Evolutionary conservation across 2,113 vertebrate genomes (phyloP).

Genomic region (Crypturellus undulatus): DNA sequence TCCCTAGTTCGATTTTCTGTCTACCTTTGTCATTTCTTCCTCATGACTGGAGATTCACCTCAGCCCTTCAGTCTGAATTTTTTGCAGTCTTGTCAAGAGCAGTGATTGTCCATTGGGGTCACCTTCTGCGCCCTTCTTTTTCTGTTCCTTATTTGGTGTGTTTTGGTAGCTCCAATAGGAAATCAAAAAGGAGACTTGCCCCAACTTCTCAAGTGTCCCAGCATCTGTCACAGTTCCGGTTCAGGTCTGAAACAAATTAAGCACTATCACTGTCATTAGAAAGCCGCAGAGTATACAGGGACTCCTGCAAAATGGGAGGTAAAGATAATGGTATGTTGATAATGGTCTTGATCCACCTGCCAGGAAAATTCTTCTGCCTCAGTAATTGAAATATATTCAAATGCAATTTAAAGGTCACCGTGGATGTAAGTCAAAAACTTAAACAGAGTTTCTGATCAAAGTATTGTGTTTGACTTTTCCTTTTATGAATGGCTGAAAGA

Average conservation of each 20-base stretch:
- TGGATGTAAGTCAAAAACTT: slow-evolving; percentile 12
- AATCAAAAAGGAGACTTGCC: neutral
- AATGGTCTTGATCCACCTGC: slow-evolving; percentile 38
- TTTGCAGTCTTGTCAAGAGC: neutral
- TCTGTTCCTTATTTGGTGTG: neutral
- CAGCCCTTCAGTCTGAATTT: neutral
- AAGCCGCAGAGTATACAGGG: neutral
- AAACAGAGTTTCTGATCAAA: slow-evolving; percentile 30
- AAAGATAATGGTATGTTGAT: neutral
- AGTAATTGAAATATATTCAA: slow-evolving; percentile 47
- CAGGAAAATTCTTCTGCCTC: slow-evolving; percentile 14
- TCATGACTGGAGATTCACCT: neutral
- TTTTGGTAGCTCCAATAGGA: neutral
- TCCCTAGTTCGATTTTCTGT: neutral
- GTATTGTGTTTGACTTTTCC: neutral
- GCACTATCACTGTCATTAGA: neutral
- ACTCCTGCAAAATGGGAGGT: neutral
- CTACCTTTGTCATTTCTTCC: neutral
- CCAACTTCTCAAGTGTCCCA: neutral
- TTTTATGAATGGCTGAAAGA: neutral
- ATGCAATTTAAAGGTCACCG: slow-evolving; percentile 42
- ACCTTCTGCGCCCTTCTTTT: neutral
- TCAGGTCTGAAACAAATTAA: neutral
- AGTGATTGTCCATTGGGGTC: neutral
- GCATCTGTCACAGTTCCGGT: neutral